These are phyloP conservation scores for Callimorpha dominula DNA, from an alignment of 2,888 invertebrate species.

Conservation along the genomic window DNA sequence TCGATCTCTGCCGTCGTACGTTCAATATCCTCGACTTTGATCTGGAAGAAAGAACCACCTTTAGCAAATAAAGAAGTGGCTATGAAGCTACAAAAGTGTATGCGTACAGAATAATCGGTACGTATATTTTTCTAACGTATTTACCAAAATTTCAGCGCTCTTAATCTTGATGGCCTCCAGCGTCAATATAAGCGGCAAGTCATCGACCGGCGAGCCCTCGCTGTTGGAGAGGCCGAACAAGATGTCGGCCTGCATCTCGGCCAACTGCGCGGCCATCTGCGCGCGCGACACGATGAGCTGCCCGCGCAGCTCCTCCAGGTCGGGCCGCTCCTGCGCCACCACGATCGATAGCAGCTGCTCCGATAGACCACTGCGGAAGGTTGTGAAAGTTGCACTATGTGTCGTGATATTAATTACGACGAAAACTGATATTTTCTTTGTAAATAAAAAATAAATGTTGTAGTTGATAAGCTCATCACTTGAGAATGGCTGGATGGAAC, in stretches of 20 bases:
- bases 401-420: background rate
- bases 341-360: constrained; percentile 95
- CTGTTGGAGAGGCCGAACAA: constrained; percentile 90
- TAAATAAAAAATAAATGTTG: background rate
- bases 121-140: constrained; percentile 19
- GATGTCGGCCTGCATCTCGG: constrained; percentile 93
- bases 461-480: background rate
- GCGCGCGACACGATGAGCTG: constrained; percentile 93
- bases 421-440: background rate
- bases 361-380: constrained; percentile 89
- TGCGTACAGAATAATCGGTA: background rate
- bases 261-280: constrained; percentile 90
- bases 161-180: constrained; percentile 93
- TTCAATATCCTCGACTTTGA: constrained; percentile 93
- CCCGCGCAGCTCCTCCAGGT: constrained; percentile 94
- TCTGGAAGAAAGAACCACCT: constrained; percentile 64
- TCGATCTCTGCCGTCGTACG: constrained; percentile 95
- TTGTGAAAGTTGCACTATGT: background rate
- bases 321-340: constrained; percentile 95
- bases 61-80: too few relatives aligned
- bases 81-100: background rate
- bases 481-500: background rate
- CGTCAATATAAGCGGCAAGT: constrained; percentile 91
- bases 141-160: constrained; percentile 92
- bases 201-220: constrained; percentile 92